Conservation (phyloP, 2,113 vertebrate species). For the Chaetodon auriga region DNA sequence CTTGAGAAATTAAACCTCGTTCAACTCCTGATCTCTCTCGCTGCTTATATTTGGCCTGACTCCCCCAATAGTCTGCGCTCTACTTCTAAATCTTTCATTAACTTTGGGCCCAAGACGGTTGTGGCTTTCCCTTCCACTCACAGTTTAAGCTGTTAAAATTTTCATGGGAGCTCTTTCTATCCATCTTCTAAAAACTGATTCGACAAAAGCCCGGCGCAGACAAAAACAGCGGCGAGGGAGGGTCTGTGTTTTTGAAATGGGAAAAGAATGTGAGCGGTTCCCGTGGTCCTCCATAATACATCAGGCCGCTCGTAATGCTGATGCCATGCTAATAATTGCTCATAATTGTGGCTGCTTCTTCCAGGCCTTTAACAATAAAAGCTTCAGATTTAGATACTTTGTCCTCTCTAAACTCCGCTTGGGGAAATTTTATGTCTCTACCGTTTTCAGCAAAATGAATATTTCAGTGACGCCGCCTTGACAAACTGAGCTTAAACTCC, state of each 20-base stretch:
- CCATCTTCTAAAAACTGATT: constrained; percentile 69
- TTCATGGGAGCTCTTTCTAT: constrained; percentile 65
- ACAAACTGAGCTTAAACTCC: constrained; percentile 15
- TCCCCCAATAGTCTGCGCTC: constrained; percentile 39
- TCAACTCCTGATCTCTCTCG: constrained; percentile 24
- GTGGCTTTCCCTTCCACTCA: constrained; percentile 47
- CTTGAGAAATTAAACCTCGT: constrained; percentile 17
- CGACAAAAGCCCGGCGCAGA: constrained; percentile 17
- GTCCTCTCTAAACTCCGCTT: not conserved
- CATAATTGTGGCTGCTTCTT: not conserved
- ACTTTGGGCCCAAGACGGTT: constrained; percentile 49
- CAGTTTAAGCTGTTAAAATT: constrained; percentile 73
- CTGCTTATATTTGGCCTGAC: constrained; percentile 46
- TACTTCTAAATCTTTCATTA: constrained; percentile 72
- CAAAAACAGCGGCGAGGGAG: constrained; percentile 29
- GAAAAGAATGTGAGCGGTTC: constrained; percentile 10
- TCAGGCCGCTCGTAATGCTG: not conserved
- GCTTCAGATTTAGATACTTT: not conserved
- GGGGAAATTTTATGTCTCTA: not conserved
- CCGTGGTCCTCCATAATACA: constrained; percentile 16
- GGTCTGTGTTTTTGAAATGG: constrained; percentile 9
- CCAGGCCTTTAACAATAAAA: constrained; percentile 2
- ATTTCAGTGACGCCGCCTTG: not conserved
- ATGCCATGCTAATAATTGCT: constrained; percentile 11
- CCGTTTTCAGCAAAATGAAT: constrained; percentile 22